Evolutionary conservation across 2,888 invertebrate genomes (phyloP), one percentile per base, ranked within the genome.

Genomic region (Molanna angustata): DNA sequence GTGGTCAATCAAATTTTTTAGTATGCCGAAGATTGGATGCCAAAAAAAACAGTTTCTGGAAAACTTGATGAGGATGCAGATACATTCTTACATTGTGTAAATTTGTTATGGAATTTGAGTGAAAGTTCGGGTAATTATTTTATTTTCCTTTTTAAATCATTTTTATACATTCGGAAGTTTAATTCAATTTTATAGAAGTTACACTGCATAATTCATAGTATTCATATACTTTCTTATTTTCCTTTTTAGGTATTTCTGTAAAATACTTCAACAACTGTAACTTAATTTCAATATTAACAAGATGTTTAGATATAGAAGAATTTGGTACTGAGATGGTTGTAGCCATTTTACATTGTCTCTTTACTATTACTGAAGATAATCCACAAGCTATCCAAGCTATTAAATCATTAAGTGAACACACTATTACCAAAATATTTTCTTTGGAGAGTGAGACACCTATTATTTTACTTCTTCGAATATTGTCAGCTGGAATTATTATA

Each of bases 291-390:
- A 71, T 83, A 53, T 66, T 88, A 16, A 71, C 79, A 1, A 76
- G 78, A 57, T 85, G 80, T 63, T 66, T 88, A 46, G 77, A 85
- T 61, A 68, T 78, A 11, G 65, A 74, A 17, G 68, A 72, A 3
- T 85, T 82, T 65, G 83, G 82, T 1, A 65, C 69, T 45, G 79
- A 82, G 32, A 76, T 83, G 51, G 72, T 78, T 2, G 76, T 74
- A 59, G 75, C 80, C 16, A 75, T 79, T 54, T 78, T 83, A 33
- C 86, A 88, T 62, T 87, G 85, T 63, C 67, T 88, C 4, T 76
- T 86, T 62, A 85, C 86, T 3, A 78, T 87, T 33, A 79, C 85
- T 0, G 89, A 89, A 69, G 85, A 87, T 59, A 88, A 88, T 67
- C 69, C 76, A 1, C 65, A 69, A 52, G 80, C 82, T 0, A 74